Conservation (phyloP, 2,888 invertebrate genomes). For the Celastrina argiolus region DNA sequence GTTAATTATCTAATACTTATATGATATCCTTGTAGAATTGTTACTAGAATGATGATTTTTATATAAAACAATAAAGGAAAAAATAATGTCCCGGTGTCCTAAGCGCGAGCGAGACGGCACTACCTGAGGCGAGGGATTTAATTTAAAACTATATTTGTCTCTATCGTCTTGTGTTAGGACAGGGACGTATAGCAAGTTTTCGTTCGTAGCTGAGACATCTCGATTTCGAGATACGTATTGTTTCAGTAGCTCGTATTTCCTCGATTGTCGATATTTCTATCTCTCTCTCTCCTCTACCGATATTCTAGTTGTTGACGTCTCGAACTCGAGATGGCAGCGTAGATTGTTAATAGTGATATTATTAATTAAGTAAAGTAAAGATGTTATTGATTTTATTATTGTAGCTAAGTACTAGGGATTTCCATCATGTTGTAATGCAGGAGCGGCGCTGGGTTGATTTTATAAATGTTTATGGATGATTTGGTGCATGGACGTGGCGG, state of each 20-base stretch:
- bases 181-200: constrained; percentile 50
- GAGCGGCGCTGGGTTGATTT: constrained; percentile 43
- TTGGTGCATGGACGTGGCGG: background rate
- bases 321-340: constrained; percentile 67
- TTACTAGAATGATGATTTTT: constrained; percentile 76
- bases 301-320: constrained; percentile 24
- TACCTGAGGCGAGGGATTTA: constrained; percentile 33
- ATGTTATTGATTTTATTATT: constrained; percentile 71
- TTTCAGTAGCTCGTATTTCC: constrained; percentile 1
- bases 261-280: background rate
- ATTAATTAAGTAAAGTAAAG: constrained; percentile 67
- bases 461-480: constrained; percentile 36
- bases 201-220: constrained; percentile 58
- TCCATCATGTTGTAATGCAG: constrained; percentile 64
- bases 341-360: constrained; percentile 77
- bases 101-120: constrained; percentile 48
- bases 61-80: constrained; percentile 54
- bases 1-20: constrained; percentile 61
- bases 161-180: constrained; percentile 50
- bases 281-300: background rate
- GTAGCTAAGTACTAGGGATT: constrained; percentile 69
- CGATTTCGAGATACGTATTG: constrained; percentile 49
- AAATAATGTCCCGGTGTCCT: constrained; percentile 49
- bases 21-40: constrained; percentile 73
- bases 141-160: constrained; percentile 33